Evolutionary conservation across 1,140 invertebrate species (phyloP), one percentile per base, ranked within the genome.

Genomic region (Papilio machaon): DNA sequence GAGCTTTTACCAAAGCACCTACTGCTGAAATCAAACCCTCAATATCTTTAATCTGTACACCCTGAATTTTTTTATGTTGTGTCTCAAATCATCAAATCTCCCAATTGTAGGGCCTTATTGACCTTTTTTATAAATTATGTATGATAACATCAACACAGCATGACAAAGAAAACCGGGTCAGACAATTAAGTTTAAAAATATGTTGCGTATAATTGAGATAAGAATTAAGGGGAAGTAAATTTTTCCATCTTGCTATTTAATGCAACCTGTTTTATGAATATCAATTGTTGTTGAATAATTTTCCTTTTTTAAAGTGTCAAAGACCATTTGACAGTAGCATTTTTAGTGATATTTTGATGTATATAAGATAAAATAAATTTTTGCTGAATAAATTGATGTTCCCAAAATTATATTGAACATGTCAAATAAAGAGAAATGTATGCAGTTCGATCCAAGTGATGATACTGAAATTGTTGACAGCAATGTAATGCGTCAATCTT

Each of bases 381-480:
- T 70, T 35, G 23, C 13, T 35, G 2, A 54, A 15, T 76, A 38
- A 76, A 76, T 52, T 76, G 74, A 76, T 30, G 15, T 76, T 54
- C 35, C 15, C 49, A 49, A 76, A 76, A 35, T 76, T 76, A 49
- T 73, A 15, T 75, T 49, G 35, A 10, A 30, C 3, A 76, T 76
- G 74, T 49, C 74, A 35, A 54, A 54, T 54, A 47, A 76, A 49
- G 10, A 76, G 23, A 76, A 76, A 76, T 11, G 76, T 78, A 54
- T n/a, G 7, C 54, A 78, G 38, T 64, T 58, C 11, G 35, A 43
- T 17, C 30, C 49, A 38, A 60, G 38, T 17, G 49, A 10, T 15
- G 35, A 60, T 11, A 46, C 17, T 60, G 76, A 58, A 58, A 60
- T 47, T 49, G 11, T 67, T 19, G 58, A 79, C 19, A 67, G 47